phyloP scores from a whole-genome alignment of 2,888 invertebrate species.

The Epirrhoe alternata region DNA sequence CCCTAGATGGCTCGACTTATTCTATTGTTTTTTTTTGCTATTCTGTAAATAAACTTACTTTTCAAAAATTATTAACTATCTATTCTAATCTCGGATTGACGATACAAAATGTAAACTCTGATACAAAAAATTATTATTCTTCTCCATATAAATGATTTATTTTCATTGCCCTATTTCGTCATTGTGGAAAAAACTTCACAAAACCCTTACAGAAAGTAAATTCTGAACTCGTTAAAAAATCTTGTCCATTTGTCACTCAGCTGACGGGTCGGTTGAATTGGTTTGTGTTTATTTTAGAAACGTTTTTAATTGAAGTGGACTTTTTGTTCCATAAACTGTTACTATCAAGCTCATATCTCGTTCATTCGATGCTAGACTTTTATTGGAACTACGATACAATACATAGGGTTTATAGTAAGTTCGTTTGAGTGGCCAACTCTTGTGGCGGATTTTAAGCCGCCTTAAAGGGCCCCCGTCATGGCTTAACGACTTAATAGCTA shows the following conservation, averaged over 20 bases:
- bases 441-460: no score
- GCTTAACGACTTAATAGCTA: no score
- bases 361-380: not conserved
- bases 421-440: no score
- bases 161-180: not conserved
- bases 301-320: conserved; percentile 46
- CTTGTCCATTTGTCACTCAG: conserved; percentile 40
- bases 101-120: no score
- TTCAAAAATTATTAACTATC: no score
- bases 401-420: no score
- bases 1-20: no score
- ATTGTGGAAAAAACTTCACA: not conserved
- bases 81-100: no score
- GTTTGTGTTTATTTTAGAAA: conserved; percentile 43
- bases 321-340: not conserved
- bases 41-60: no score
- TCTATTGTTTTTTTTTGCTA: no score
- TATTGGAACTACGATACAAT: not conserved
- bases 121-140: not conserved
- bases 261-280: conserved; percentile 11
- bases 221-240: conserved; percentile 45
- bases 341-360: not conserved
- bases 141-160: not conserved
- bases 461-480: no score
- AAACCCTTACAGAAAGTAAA: not conserved